Base-by-base conservation (phyloP, 2,888 invertebrate species). In the Ochlodes sylvanus region DNA sequence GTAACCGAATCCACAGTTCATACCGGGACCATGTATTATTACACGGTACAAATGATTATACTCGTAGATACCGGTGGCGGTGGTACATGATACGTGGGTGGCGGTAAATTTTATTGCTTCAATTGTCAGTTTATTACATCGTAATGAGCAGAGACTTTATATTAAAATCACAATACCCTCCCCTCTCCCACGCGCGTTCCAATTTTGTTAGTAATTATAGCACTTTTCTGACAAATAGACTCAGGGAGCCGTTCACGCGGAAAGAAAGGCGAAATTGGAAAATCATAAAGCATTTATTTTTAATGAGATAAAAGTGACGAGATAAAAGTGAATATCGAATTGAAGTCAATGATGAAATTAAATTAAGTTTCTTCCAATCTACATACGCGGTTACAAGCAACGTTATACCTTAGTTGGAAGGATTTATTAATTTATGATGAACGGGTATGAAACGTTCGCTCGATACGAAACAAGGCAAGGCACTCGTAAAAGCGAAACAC, bases 121-220 rank as follows among this genome's bases (percentile, higher is more conserved):
- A 69, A 67, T 70, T 70, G 72, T 67, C 68, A 66, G 55, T 67
- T 70, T 73, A 75, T 73, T 73, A 73, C 73, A 72, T 68, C 58
- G 64, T 76, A 77, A 78, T 75, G 73, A 76, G 70, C 72, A 75
- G 68, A 72, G 63, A 55, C 44, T 77, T 75, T 71, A 70, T 73
- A 71, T 73, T 73, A 76, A 76, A 74, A 75, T 72, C 70, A 75
- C 75, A 75, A 77, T 72, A 69, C 55, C 69, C 68, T 42, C 41
- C 41, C 56, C 34, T 32, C 60, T 38, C 14, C 44, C 58, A 9
- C 19, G 34, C 50, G 27, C 47, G 50, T 34, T 61, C 44, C 61
- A 61, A 56, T 41, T 63, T 55, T 56, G 44, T 63, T 38, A 55
- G 27, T 63, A 63, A 63, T 63, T 63, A 63, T 63, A 21, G 55